Evolutionary conservation across 2,797 vertebrate species (phyloP).

Genomic region (Bufotes viridis): DNA sequence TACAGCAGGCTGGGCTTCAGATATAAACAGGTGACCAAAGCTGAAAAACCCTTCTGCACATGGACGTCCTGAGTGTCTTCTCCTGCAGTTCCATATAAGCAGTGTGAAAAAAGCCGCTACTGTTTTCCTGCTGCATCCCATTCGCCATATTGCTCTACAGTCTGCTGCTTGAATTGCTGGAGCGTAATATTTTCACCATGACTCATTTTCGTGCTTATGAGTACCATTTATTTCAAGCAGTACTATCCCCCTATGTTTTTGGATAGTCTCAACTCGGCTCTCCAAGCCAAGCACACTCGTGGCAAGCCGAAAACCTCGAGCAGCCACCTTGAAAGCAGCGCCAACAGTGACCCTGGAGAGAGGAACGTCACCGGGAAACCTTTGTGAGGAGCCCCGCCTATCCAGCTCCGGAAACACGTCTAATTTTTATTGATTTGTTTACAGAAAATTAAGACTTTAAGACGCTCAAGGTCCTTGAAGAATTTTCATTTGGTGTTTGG

Average conservation of each 20-base stretch:
- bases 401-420: slow-evolving; percentile 60
- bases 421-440: slow-evolving; percentile 57
- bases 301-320: slow-evolving; percentile 83
- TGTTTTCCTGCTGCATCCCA: not conserved
- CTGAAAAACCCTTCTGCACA: too few relatives aligned
- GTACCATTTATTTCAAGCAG: slow-evolving; percentile 85
- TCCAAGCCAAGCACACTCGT: slow-evolving; percentile 83
- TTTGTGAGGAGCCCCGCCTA: slow-evolving; percentile 47
- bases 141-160: not conserved
- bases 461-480: slow-evolving; percentile 28
- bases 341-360: slow-evolving; percentile 79
- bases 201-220: slow-evolving; percentile 66
- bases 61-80: too few relatives aligned
- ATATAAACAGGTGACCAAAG: too few relatives aligned
- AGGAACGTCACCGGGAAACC: slow-evolving; percentile 82
- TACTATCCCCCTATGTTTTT: slow-evolving; percentile 95
- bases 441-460: not conserved
- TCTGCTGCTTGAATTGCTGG: not conserved
- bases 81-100: too few relatives aligned
- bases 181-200: not conserved
- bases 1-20: too few relatives aligned
- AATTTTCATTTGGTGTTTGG: not conserved
- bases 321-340: slow-evolving; percentile 82
- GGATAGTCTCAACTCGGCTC: slow-evolving; percentile 89
- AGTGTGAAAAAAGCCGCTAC: not conserved